A percentile compares a stretch with the other conserved stretches of the same genome.
Conservation (phyloP, 2,113 vertebrate species). For the Embiotoca jacksoni region DNA sequence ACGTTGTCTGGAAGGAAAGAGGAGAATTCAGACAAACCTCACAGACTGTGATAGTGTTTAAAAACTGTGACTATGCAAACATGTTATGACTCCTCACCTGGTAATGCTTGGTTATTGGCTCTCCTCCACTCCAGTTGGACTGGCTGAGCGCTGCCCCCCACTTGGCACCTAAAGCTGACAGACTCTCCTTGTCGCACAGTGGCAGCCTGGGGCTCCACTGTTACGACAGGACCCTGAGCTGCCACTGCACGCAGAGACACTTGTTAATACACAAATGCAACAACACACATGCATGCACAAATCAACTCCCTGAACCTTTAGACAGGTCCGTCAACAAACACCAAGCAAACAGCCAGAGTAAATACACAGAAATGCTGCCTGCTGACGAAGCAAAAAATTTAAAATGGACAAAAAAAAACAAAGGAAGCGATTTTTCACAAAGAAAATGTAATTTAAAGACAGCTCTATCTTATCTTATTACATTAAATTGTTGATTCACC, state of each 20-base stretch:
- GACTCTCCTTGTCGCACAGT: conserved; percentile 87
- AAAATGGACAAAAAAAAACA: background rate
- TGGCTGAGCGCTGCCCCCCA: conserved; percentile 80
- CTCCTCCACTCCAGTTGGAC: conserved; percentile 88
- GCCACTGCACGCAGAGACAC: conserved; percentile 62
- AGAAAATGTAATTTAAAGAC: no score
- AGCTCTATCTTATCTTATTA: no score
- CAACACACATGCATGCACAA: conserved; percentile 5
- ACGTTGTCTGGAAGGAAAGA: conserved; percentile 85
- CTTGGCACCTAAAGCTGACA: conserved; percentile 88
- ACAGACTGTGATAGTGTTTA: background rate
- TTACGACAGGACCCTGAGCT: conserved; percentile 88
- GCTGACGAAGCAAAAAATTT: conserved; percentile 19
- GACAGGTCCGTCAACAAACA: conserved; percentile 52
- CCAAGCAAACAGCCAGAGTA: conserved; percentile 66
- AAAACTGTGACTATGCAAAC: background rate
- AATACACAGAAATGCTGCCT: conserved; percentile 38
- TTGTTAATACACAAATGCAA: background rate
- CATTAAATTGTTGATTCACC: background rate
- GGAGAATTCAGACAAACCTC: background rate
- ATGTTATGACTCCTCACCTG: conserved; percentile 49
- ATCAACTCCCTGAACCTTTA: conserved; percentile 62
- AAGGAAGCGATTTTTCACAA: background rate
- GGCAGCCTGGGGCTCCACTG: conserved; percentile 87
- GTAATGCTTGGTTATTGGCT: conserved; percentile 76